Evolutionary conservation across 2,888 invertebrate genomes (phyloP), one percentile per base, ranked within the genome.

Genomic region (Diabrotica balteata): DNA sequence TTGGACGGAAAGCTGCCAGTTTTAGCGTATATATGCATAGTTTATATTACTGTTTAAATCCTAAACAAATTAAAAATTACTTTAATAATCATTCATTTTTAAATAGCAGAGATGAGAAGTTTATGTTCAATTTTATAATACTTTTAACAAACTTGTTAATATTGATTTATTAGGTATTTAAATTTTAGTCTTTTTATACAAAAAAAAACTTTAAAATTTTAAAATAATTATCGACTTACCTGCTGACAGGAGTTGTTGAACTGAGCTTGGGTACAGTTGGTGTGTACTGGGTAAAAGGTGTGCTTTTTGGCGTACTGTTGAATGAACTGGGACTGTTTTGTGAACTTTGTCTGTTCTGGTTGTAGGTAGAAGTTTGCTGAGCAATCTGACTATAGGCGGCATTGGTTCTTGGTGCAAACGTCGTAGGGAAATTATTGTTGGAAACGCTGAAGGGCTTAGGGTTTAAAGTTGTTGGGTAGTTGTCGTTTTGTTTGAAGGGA

Each of bases 261-360:
- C 67, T 69, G 7, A 84, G 77, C 75, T 84, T 84, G 0, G 84
- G 84, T 51, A 84, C 83, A 8, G 84, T 84, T 11, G 84, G 84
- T 2, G 84, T 84, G 74, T 84, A 84, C 65, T 83, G 84, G n/a
- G 84, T 84, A 73, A 79, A 82, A 6, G 80, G 76, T 32, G 79
- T 80, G 9, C 80, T 75, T 72, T 74, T 80, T 9, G 80, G 79
- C 7, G 81, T 81, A 54, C 79, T 81, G 50, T 54, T 59, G n/a
- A 63, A 59, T 42, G 66, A 65, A 42, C 67, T 64, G 7, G 67
- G 63, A 49, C 67, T 55, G 52, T 70, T 72, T 70, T 78, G 45
- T 4, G 72, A 71, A 32, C 54, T 64, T 32, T 50, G 46, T 32
- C 50, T 59, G n/a, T 65, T 63, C 51, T 77, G 75, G 70, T 75